Evolutionary conservation across 2,888 invertebrate species (phyloP), one percentile per base, ranked within the genome.

Genomic region (Pseudococcus jackbeardsleyi): DNA sequence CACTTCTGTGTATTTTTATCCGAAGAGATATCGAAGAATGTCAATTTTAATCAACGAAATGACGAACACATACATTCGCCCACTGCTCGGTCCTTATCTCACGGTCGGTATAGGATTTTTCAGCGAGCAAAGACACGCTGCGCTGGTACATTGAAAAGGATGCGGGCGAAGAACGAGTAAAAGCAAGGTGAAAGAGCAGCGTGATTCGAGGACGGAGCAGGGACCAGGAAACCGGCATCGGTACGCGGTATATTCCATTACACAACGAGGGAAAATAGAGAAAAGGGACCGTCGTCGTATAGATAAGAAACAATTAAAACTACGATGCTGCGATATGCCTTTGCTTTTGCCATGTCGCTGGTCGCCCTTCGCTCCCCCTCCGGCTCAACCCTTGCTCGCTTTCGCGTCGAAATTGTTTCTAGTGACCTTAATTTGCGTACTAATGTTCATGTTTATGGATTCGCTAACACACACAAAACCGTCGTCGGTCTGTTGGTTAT

Each of bases 291-390:
- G 17, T 46, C 46, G 46, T 46, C 50, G 17, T 17, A 50, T 50
- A 64, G 64, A 64, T 64, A 64, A 64, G 64, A 64, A 64, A 64
- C 64, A 64, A 64, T 64, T 64, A 64, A 64, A 64, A 64, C 22
- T 64, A 33, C 22, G 6, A 64, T 12, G 64, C 19, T 22, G 9
- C 64, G 19, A 64, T 22, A 15, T 22, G 64, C 64, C 17, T 50
- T 50, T 50, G 22, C 64, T 22, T 22, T 64, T 9, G 8, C 7
- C 22, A 19, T 12, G 17, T 50, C 12, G 15, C 17, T 17, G 17
- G 50, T 17, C 50, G 17, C 50, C 50, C 17, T 50, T 1, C 26
- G 26, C 26, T 33, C 26, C 26, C 3, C 26, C 26, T 33, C 26
- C 26, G 26, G 26, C 26, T 33, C 26, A 33, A 33, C 26, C 26